These are phyloP conservation scores for Seira ritae DNA, from an alignment of 2,888 invertebrate species.

Conservation along the genomic window DNA sequence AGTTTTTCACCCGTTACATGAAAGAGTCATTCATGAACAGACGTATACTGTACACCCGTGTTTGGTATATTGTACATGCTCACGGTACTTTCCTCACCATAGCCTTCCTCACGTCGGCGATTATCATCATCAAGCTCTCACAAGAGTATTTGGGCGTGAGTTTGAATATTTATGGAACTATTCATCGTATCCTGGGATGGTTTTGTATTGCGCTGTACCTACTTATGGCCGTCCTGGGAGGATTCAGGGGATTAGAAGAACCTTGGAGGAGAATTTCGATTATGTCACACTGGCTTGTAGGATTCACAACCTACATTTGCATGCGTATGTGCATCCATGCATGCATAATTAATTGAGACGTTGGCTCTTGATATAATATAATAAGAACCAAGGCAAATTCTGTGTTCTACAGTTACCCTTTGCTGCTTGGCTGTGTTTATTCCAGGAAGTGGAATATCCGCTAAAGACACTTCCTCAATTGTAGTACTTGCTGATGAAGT, in stretches of 20 bases:
- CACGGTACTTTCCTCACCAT: constrained; percentile 5
- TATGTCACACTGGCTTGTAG: constrained; percentile 22
- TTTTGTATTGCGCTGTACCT: background rate
- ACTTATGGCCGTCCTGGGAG: background rate
- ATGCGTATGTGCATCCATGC: no score
- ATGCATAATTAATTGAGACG: no score
- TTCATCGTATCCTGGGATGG: background rate
- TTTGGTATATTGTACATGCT: no score
- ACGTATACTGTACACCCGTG: no score
- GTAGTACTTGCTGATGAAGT: background rate
- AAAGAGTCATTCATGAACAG: no score
- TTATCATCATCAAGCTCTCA: background rate
- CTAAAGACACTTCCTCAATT: background rate
- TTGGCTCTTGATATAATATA: no score
- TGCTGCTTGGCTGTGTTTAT: constrained; percentile 29
- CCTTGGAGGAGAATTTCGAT: constrained; percentile 29
- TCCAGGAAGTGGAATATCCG: constrained; percentile 27
- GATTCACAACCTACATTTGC: constrained; percentile 2
- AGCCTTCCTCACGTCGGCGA: background rate
- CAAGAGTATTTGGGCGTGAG: background rate
- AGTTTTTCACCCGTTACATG: no score
- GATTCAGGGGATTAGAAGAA: constrained; percentile 7
- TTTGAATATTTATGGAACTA: background rate
- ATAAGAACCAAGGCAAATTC: no score
- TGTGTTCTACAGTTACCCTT: no score